Base-by-base conservation (phyloP, 2,888 invertebrate genomes). In the Dasypolia templi region DNA sequence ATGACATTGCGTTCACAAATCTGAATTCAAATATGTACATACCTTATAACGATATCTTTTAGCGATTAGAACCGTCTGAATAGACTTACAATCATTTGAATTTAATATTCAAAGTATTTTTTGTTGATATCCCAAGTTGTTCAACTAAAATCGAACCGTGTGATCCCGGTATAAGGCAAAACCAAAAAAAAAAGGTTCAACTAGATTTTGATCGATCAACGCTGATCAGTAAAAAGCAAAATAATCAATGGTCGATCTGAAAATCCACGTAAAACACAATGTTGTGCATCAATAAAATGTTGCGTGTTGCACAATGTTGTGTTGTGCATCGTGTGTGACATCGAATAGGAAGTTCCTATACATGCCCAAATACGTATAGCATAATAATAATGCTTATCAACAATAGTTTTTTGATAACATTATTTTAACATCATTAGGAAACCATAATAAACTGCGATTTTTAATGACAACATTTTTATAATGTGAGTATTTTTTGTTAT, bases 401-500 rank as follows among this genome's bases (percentile, higher is more conserved):
- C n/a, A 49, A 58, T 49, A 7, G n/a, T 49, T 32, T 58, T 32
- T 26, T 49, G 74, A 58, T 49, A 74, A 26, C 39, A 17, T 72
- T 59, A 42, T 56, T 72, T 35, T 49, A 58, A n/a, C 17, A 72
- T 39, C 74, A 42, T 12, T 17, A 58, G 49, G 32, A 74, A 51
- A 26, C 29, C 7, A 32, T 46, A 14, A 3, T 29, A 22, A 35
- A 35, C 59, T 35, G 35, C 17, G 35, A 3, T 35, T 2, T 56
- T 35, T 35, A 35, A n/a, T 14, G 22, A 32, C 22, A 58, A 32
- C 22, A 22, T 29, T 32, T 32, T 22, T 58, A 22, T 32, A 32
- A 35, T n/a, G 14, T 14, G 22, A 49, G 22, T 44, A 19, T 46
- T 17, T 44, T 44, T 49, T 11, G 11, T 46, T 22, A 46, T 46